Evolutionary conservation across 2,113 vertebrate genomes (phyloP), one percentile per base, ranked within the genome.

Genomic region (Anoura caudifer): DNA sequence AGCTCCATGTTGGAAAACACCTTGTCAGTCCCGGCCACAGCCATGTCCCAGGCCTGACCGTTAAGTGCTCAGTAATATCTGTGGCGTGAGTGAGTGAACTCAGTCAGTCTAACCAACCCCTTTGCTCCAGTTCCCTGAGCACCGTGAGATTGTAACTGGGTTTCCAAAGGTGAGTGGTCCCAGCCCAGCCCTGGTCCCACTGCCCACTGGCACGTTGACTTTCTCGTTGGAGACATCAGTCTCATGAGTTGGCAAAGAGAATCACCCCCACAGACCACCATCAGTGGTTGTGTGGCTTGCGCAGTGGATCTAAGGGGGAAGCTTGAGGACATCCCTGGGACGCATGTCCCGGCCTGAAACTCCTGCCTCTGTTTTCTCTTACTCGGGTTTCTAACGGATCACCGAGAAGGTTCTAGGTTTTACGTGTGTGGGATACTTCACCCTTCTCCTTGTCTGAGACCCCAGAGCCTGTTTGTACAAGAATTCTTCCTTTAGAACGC

Each of bases 201-300:
- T 1, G 12, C 41, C 12, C 2, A 24, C 9, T 13, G 16, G 16
- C 28, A 5, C 0, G 1, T 2, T 2, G 4, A 31, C 24, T 41
- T 65, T 8, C 45, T 50, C 7, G 12, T 17, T 3, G 14, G 3
- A 45, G 52, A 12, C 47, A 22, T 7, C 36, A 6, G 50, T 28
- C 76, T 36, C 38, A 0, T 2, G 43, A 2, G 69, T 6, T 50
- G 33, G 67, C 6, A 41, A 11, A 33, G 67, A 19, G 19, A 3
- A 22, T 22, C 22, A 7, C 56, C 56, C 3, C 14, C 63, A 13
- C 61, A 72, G 52, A 69, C 20, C 28, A 11, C 4, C 12, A 8
- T 6, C 13, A 3, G 1, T 24, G 7, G 4, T 67, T 8, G 3
- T 24, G 41, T 1, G 9, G 50, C 56, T 61, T 41, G 3, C 2